These are phyloP conservation scores for Drosophila pectinifera DNA, from an alignment of 1,140 invertebrate species.

Conservation along the genomic window DNA sequence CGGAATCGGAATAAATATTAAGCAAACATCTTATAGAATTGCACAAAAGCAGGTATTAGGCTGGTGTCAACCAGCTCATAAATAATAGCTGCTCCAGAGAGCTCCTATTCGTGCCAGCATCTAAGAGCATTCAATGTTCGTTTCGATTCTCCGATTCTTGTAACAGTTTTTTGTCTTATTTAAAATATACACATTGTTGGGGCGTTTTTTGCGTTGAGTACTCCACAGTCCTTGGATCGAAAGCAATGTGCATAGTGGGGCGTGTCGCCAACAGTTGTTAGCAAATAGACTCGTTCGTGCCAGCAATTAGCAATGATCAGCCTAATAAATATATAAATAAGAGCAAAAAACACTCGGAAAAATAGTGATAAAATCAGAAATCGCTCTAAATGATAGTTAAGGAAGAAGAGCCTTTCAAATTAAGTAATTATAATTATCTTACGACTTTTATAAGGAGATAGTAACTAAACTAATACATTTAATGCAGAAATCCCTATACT, in stretches of 20 bases:
- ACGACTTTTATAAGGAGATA: too few relatives aligned
- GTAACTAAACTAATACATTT: too few relatives aligned
- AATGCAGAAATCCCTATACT: too few relatives aligned
- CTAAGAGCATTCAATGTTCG: neutral
- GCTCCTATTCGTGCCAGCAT: too few relatives aligned
- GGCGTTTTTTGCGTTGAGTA: neutral
- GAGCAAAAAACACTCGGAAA: neutral
- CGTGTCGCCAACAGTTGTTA: slow-evolving; percentile 1
- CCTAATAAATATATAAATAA: slow-evolving; percentile 21
- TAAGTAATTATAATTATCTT: neutral
- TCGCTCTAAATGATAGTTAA: neutral
- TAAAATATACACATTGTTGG: neutral
- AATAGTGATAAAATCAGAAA: neutral
- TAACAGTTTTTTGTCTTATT: neutral
- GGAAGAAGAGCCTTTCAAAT: neutral
- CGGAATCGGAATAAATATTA: neutral
- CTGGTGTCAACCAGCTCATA: too few relatives aligned
- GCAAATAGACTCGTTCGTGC: slow-evolving; percentile 16
- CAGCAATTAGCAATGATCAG: slow-evolving; percentile 28
- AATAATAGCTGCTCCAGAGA: too few relatives aligned
- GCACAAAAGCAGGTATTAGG: neutral
- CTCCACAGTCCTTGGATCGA: slow-evolving; percentile 5
- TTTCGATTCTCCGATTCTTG: neutral
- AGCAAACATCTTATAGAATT: neutral
- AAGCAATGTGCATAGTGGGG: neutral